Evolutionary conservation across 1,140 invertebrate genomes (phyloP), one percentile per base, ranked within the genome.

Genomic region (Coenobita brevimanus): DNA sequence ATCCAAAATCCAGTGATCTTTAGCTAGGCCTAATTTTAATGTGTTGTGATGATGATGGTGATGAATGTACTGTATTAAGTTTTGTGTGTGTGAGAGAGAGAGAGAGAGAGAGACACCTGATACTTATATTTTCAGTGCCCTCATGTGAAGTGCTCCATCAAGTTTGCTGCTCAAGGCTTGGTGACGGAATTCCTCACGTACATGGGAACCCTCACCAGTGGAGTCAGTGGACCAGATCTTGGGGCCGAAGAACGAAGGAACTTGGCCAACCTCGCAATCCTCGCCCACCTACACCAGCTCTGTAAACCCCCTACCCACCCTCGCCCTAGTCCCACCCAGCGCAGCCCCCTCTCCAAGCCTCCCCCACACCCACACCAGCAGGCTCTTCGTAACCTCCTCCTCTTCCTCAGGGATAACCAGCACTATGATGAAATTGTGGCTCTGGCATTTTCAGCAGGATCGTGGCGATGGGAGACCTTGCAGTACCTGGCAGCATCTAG

Each of bases 111-210:
- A 24, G 24, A 50, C 46, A 79, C 57, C 3, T 30, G 21, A 24
- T 79, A 13, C 27, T 54, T 30, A 15, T 54, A 15, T 41, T 50
- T 79, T 27, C 91, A 95, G 94, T 95, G 94, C 92, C 93, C 94
- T 89, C 93, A 96, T 79, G 93, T 96, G 67, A 95, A 96, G 89
- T 94, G 95, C 86, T 95, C 96, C 21, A 93, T 96, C 27, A 96
- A 96, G 92, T 94, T 97, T 91, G 95, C 96, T 81, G 94, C 94
- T 69, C 94, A 94, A 90, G 96, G 96, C 2, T 94, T 95, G 91
- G 95, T 95, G 13, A 94, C 93, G 57, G 95, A 96, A 89, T 92
- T 96, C 57, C 93, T 96, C 82, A 94, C 93, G 79, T 95, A 94
- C 91, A 92, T 95, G 1, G 94, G 94, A 75, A 91, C 93, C 93